A percentile compares a stretch with the other conserved stretches of the same genome.
Conservation (phyloP, 2,888 invertebrate genomes). For the Strigamia maritima region DNA sequence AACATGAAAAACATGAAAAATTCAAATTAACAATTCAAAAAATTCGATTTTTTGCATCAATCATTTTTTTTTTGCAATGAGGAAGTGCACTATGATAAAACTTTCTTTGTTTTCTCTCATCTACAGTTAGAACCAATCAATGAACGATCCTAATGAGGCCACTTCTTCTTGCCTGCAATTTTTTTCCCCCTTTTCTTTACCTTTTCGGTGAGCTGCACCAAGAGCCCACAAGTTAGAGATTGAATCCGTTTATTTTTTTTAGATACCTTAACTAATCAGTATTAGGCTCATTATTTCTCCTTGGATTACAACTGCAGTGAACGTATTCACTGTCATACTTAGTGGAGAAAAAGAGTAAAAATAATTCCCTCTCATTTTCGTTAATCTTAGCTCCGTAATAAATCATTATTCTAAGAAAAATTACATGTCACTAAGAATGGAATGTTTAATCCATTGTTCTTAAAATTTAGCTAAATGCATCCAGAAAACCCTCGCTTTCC, state of each 20-base stretch:
- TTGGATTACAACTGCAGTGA: conserved; percentile 20
- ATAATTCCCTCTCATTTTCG: conserved; percentile 21
- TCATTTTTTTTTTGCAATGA: background rate
- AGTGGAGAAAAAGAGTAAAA: background rate
- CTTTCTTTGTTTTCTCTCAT: conserved; percentile 22
- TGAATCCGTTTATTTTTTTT: conserved; percentile 30
- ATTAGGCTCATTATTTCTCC: conserved; percentile 23
- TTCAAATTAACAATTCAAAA: background rate
- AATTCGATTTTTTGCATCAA: background rate
- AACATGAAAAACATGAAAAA: background rate
- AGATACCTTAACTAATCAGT: conserved; percentile 25
- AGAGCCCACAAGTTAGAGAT: conserved; percentile 23
- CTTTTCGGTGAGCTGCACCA: conserved; percentile 30
- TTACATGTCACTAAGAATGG: background rate
- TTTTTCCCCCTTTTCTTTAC: conserved; percentile 26
- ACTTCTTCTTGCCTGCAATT: conserved; percentile 25
- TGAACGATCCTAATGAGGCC: conserved; percentile 32
- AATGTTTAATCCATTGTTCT: conserved; percentile 25
- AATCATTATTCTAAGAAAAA: conserved; percentile 14
- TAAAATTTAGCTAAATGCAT: background rate
- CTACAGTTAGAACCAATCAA: conserved; percentile 28
- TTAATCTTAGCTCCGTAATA: conserved; percentile 8
- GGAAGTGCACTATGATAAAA: conserved; percentile 9
- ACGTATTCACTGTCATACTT: conserved; percentile 11
- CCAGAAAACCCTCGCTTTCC: no score